phyloP scores from a whole-genome alignment of 2,888 invertebrate species.

The Eupithecia subfuscata region DNA sequence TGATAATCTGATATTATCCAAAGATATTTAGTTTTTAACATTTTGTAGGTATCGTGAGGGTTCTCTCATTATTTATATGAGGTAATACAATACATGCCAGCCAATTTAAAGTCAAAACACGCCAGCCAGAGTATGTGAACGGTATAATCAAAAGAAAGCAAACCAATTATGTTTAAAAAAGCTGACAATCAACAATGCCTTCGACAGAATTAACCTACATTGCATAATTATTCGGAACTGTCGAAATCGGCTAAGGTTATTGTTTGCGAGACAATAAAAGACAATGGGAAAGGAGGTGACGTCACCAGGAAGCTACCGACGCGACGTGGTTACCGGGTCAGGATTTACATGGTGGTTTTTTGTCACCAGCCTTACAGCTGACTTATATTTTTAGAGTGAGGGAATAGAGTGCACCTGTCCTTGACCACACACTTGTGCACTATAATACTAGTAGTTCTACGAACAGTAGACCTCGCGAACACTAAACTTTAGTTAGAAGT shows the following conservation, averaged over 20 bases:
- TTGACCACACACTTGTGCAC: too few relatives aligned
- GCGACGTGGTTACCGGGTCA: slow-evolving; percentile 19
- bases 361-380: neutral
- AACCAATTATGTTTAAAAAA: neutral
- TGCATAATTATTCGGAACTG: slow-evolving; percentile 53
- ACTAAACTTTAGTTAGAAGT: too few relatives aligned
- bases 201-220: slow-evolving; percentile 42
- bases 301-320: slow-evolving; percentile 47
- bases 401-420: too few relatives aligned
- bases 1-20: neutral
- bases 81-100: neutral
- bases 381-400: neutral
- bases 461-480: too few relatives aligned
- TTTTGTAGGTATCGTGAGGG: neutral
- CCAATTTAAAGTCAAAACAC: neutral
- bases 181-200: slow-evolving; percentile 5
- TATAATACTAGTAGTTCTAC: too few relatives aligned
- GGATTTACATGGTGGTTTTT: slow-evolving; percentile 7
- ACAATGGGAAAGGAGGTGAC: slow-evolving; percentile 63
- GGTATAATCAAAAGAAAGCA: slow-evolving; percentile 3
- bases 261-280: slow-evolving; percentile 72
- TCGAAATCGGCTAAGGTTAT: slow-evolving; percentile 62
- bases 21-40: neutral
- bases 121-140: neutral
- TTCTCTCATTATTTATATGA: neutral